A percentile compares a stretch with the other conserved stretches of the same genome.
phyloP scores from a whole-genome alignment of 2,113 vertebrate species.

The Ifrita kowaldi region DNA sequence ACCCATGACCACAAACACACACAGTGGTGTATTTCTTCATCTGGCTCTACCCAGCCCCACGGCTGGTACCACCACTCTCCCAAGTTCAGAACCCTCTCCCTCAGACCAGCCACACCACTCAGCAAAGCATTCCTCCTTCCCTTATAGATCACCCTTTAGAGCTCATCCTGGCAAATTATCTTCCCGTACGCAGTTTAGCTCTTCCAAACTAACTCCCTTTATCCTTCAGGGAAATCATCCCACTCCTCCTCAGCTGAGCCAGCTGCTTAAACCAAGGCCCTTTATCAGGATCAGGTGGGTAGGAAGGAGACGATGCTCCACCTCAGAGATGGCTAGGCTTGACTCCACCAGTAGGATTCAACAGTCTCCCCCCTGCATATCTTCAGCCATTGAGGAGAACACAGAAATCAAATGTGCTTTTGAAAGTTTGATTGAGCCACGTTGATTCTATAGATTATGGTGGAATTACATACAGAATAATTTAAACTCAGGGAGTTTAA shows the following conservation, averaged over 20 bases:
- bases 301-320: background rate
- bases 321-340: background rate
- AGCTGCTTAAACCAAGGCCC: background rate
- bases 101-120: background rate
- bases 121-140: background rate
- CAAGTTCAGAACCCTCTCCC: background rate
- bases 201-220: background rate
- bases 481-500: conserved; percentile 8
- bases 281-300: background rate
- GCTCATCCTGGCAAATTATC: background rate
- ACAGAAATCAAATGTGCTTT: background rate
- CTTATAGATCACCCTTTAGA: background rate
- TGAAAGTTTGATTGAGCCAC: background rate
- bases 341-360: fast-evolving
- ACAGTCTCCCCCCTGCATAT: background rate
- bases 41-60: background rate
- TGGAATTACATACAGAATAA: conserved; percentile 1
- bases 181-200: fast-evolving
- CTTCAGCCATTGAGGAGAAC: background rate
- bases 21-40: background rate
- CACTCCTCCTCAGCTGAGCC: background rate
- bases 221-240: background rate
- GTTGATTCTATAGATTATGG: background rate
- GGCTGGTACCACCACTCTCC: background rate
- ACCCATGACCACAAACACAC: background rate